Base-by-base conservation (phyloP, 2,888 invertebrate species). In the Ochropleura plecta region DNA sequence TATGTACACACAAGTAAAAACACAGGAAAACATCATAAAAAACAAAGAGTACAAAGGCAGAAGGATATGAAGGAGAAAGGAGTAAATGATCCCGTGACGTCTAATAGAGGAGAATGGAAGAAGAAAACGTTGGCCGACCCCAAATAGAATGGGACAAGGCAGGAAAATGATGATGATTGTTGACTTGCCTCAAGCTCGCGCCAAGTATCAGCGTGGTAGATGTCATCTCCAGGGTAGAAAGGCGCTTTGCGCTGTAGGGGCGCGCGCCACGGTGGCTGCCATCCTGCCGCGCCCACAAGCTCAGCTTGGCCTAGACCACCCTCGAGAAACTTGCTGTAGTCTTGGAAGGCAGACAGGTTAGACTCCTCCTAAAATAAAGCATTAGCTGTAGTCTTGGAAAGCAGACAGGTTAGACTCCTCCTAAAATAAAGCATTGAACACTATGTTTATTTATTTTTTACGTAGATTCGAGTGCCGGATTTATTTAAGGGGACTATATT, bases 231-330 rank as follows among this genome's bases (percentile, higher is more conserved):
- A 0, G 96, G 96, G 79, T 96, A 97, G 89, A 97, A 97, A 0
- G 97, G 96, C 8, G 97, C 97, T 86, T 97, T 97, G 79, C 97
- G 97, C 84, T 97, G 97, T 78, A 97, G 92, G 0, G 97, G 97
- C 49, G 97, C 96, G 18, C 97, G 96, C 95, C 97, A 97, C 30
- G 97, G 96, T 3, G 97, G 97, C 91, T 97, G 97, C 94, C 96
- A 97, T 12, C 93, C 95, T 5, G 95, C 91, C 2, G 96, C 96
- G 10, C 97, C 97, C 14, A 97, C 97, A 74, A 97, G 91, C 88
- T 97, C 97, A 46, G 97, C 96, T 83, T 97, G 94, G 10, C 97
- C 97, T 73, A 97, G 93, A 6, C 97, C 96, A 79, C 97, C 97
- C 73, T 97, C 96, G 68, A 96, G 89, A 81, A 96, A 96, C 91